These are phyloP conservation scores for Troides aeacus DNA, from an alignment of 2,888 invertebrate genomes.

Conservation along the genomic window DNA sequence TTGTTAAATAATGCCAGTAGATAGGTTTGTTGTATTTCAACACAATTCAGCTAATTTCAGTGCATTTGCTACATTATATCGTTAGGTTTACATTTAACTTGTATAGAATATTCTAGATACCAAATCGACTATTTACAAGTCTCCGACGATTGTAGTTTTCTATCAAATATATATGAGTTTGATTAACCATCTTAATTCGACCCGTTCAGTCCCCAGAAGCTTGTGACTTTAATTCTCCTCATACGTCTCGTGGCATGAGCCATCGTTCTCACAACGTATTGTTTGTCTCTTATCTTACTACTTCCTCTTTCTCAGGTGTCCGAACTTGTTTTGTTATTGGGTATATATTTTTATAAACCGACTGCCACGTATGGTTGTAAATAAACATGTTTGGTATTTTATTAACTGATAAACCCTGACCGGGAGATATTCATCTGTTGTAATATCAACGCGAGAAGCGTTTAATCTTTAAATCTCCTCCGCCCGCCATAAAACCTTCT, in stretches of 20 bases:
- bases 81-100: no score
- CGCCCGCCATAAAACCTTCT: slow-evolving; percentile 18
- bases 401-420: slow-evolving; percentile 30
- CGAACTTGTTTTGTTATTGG: slow-evolving; percentile 25
- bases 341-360: slow-evolving; percentile 19
- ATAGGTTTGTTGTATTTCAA: no score
- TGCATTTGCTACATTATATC: no score
- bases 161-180: no score
- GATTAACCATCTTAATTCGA: no score
- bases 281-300: slow-evolving; percentile 55
- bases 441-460: slow-evolving; percentile 25
- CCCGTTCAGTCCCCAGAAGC: slow-evolving; percentile 9
- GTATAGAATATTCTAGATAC: no score
- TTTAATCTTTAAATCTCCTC: slow-evolving; percentile 29
- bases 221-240: slow-evolving; percentile 4
- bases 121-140: no score
- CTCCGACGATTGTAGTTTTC: no score
- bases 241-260: slow-evolving; percentile 8
- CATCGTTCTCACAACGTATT: slow-evolving; percentile 39
- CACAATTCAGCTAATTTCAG: no score
- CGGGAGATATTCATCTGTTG: slow-evolving; percentile 25
- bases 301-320: slow-evolving; percentile 43
- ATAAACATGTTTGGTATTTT: slow-evolving; percentile 26
- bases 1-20: no score
- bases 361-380: slow-evolving; percentile 20